Evolutionary conservation across 2,888 invertebrate species (phyloP), one percentile per base, ranked within the genome.

Genomic region (Enchytraeus crypticus): DNA sequence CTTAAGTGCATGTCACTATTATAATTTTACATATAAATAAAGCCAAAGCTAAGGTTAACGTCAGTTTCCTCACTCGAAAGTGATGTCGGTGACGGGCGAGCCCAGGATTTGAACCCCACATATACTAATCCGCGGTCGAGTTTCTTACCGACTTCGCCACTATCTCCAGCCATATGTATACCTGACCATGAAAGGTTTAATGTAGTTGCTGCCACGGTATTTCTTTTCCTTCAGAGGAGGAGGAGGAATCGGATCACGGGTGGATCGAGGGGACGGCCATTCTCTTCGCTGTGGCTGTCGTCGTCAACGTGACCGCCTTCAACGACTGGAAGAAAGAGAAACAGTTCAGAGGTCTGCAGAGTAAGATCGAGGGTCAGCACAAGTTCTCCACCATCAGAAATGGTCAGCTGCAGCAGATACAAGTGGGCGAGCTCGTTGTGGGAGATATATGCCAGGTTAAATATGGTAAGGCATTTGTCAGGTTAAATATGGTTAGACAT

Each of bases 251-350:
- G 53, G 89, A 92, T 79, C 92, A 95, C 78, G 93, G 93, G 72
- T 98, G 97, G 97, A 98, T 98, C 80, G 98, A 98, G 84, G 97
- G 97, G 78, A 86, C 93, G 78, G 97, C 98, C 79, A 98, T 98
- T 82, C 86, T 98, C 82, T 90, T 96, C 82, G 96, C 97, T 75
- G 98, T 98, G 78, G 90, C 95, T 81, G 95, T 96, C 80, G 96
- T 98, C 82, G 97, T 98, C 71, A 84, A 98, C 83, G 97, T 98
- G 74, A 98, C 97, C 81, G 97, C 97, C 75, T 93, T 97, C 84
- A 98, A 98, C 85, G 97, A 98, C 85, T 98, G 96, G 84, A 92
- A 93, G 77, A 98, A 98, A 85, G 98, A 98, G 83, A 87, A 93
- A 82, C 97, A 98, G 84, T 98, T 98, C 83, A 87, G 97, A 79